Base-by-base conservation (phyloP, 2,888 invertebrate genomes). In the Tethea ocularis region DNA sequence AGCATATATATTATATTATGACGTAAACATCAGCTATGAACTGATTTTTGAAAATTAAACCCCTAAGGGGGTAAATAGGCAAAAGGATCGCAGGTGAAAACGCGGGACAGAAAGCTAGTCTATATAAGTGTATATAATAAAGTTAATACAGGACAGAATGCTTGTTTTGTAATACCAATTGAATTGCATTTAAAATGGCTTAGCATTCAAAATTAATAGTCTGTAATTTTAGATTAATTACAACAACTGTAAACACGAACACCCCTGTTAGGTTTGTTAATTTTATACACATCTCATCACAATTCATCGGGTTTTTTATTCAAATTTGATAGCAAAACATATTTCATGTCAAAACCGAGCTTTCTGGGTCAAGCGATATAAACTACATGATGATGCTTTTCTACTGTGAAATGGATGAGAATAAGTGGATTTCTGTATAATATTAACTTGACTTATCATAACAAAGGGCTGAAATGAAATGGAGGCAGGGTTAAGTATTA, bases 321-420 rank as follows among this genome's bases (percentile, higher is more conserved):
- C 75, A 83, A 83, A 82, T 87, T 87, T 88, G 80, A 87, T 85
- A 78, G 80, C 80, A 68, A 76, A 85, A 84, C 83, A 86, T 87
- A 86, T 88, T 88, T 87, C 77, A 86, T 80, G 80, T 72, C 70
- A 66, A 75, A 80, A 72, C 69, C 69, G 72, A 74, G 77, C 75
- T 84, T 80, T 88, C 74, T 84, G 78, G 83, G 83, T 80, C 82
- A 80, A 74, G 51, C 61, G 36, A 61, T 65, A 62, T 71, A 62
- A 70, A 63, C 59, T 62, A 63, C 63, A 64, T 66, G 69, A 74
- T 72, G 65, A 61, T 64, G 66, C 64, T 72, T 57, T 68, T 68
- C 61, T 60, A 61, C 51, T 62, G 56, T 63, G 62, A 72, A 77
- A 78, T 74, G 67, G 69, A 72, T 66, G 68, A 63, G 67, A 72